These are phyloP conservation scores for Teleogryllus occipitalis DNA, from an alignment of 1,140 invertebrate genomes.

Conservation along the genomic window DNA sequence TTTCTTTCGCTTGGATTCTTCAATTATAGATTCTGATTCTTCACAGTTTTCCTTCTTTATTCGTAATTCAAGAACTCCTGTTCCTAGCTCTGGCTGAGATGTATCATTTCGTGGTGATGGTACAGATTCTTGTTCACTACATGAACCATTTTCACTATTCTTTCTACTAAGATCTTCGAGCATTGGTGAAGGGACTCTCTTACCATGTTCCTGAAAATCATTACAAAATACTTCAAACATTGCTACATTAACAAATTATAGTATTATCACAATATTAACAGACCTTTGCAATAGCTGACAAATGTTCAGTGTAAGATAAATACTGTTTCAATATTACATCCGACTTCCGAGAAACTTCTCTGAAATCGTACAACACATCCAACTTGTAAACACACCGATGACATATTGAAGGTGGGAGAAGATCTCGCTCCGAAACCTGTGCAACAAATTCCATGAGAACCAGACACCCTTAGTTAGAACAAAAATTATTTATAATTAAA, in stretches of 20 bases:
- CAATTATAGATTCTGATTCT: neutral
- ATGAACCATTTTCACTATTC: neutral
- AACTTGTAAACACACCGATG: constrained; percentile 42
- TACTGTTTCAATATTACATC: constrained; percentile 45
- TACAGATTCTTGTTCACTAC: neutral
- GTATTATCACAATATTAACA: neutral
- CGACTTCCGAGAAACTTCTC: constrained; percentile 41
- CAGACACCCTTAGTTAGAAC: too few relatives aligned
- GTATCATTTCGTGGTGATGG: neutral
- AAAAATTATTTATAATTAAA: too few relatives aligned
- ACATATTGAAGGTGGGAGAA: constrained; percentile 42
- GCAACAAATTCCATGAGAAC: too few relatives aligned
- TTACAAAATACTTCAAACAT: neutral
- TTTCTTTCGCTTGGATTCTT: neutral
- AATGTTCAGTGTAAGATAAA: constrained; percentile 40
- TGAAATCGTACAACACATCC: constrained; percentile 41
- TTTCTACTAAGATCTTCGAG: neutral
- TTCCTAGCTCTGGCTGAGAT: neutral
- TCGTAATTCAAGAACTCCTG: neutral
- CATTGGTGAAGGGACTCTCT: neutral
- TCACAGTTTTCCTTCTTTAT: neutral
- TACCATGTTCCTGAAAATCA: neutral
- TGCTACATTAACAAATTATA: neutral
- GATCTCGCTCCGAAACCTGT: constrained; percentile 42
- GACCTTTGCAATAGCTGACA: constrained; percentile 11